Evolutionary conservation across 2,888 invertebrate species (phyloP).

Genomic region (Protonemura montana): DNA sequence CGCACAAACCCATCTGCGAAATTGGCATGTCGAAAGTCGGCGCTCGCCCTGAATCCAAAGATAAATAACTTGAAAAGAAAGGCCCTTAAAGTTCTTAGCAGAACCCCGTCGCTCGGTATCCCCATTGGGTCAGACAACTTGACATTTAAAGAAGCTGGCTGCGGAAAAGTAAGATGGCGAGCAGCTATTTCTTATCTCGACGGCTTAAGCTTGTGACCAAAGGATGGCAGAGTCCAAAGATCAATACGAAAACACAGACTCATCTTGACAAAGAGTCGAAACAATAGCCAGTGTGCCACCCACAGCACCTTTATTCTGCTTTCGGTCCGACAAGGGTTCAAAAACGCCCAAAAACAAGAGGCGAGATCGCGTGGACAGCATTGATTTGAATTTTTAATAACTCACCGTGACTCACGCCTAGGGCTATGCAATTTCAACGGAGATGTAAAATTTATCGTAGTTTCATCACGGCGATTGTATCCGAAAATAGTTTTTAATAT

Average conservation of each 20-base stretch:
- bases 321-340: not conserved
- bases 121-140: not conserved
- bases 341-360: not conserved
- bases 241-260: slow-evolving; percentile 15
- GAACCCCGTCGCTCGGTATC: not conserved
- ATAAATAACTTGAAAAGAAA: not conserved
- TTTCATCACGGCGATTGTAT: not conserved
- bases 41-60: not conserved
- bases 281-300: not conserved
- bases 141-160: not conserved
- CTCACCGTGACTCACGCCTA: not conserved
- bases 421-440: not conserved
- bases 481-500: not conserved
- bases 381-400: not conserved
- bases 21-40: not conserved
- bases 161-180: not conserved
- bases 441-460: not conserved
- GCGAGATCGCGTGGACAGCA: not conserved
- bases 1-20: not conserved
- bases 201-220: slow-evolving; percentile 19
- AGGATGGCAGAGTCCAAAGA: slow-evolving; percentile 9
- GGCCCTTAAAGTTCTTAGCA: not conserved
- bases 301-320: not conserved
- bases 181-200: not conserved
- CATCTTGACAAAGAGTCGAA: not conserved